Percentiles rank a stretch among this genome's conserved stretches.
phyloP scores from a whole-genome alignment of 23 tunicate genomes.

The Diplosoma virens region DNA sequence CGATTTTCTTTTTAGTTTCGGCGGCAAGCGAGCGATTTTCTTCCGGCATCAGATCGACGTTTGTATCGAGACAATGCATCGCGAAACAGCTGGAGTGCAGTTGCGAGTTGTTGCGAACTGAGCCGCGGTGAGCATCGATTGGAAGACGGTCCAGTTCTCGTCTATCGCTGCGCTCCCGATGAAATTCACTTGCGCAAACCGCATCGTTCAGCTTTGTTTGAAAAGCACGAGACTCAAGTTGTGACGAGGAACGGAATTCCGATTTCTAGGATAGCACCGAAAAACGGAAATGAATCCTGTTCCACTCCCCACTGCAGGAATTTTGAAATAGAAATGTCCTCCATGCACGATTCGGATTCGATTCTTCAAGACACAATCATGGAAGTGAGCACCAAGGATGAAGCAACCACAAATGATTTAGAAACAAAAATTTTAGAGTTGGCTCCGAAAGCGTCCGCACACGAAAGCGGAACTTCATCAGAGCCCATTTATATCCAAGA shows the following conservation, averaged over 20 bases:
- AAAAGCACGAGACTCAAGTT: conserved; percentile 16
- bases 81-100: conserved; percentile 10
- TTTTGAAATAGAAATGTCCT: no score
- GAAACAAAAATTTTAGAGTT: no score
- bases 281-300: conserved; percentile 11
- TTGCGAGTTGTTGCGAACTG: not conserved
- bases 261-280: conserved; percentile 12
- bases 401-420: no score
- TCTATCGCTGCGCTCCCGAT: conserved; percentile 15
- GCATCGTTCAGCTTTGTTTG: conserved; percentile 6
- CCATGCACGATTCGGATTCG: no score
- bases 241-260: conserved; percentile 11
- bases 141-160: conserved; percentile 26
- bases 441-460: no score
- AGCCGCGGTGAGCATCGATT: not conserved
- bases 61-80: not conserved
- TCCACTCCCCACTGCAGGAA: no score
- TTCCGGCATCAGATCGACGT: not conserved
- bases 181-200: conserved; percentile 11
- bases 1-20: not conserved
- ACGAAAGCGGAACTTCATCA: no score
- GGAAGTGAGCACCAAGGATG: no score
- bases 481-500: no score
- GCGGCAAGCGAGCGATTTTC: conserved; percentile 8
- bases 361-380: no score